Evolutionary conservation across 2,888 invertebrate genomes (phyloP).

Genomic region (Yponomeuta plumbellus): DNA sequence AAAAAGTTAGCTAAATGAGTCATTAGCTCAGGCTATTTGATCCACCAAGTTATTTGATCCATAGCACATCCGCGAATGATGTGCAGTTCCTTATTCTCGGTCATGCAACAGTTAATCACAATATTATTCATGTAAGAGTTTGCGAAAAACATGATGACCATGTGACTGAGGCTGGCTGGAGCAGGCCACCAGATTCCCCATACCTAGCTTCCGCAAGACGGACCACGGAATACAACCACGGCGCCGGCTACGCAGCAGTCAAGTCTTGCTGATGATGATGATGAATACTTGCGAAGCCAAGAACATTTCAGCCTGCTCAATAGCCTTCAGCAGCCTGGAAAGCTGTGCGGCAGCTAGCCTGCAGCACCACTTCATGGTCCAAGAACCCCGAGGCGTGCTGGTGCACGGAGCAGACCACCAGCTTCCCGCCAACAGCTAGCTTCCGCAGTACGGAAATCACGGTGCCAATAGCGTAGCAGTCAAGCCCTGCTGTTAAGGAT

Average conservation of each 20-base stretch:
- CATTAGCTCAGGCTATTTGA: too few species aligned
- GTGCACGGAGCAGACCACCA: slow-evolving; percentile 93
- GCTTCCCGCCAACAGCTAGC: slow-evolving; percentile 81
- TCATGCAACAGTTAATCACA: too few species aligned
- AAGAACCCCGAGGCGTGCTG: slow-evolving; percentile 93
- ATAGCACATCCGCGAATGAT: too few species aligned
- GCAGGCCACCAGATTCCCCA: slow-evolving; percentile 86
- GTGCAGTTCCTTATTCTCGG: too few species aligned
- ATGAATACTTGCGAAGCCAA: slow-evolving; percentile 78
- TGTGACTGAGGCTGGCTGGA: slow-evolving; percentile 94
- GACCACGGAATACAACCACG: too few species aligned
- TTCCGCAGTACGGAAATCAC: slow-evolving; percentile 83
- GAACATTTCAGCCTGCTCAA: slow-evolving; percentile 80
- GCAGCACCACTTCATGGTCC: slow-evolving; percentile 83
- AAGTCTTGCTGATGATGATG: slow-evolving; percentile 83
- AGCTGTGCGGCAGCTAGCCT: slow-evolving; percentile 86
- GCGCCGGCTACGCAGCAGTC: slow-evolving; percentile 92
- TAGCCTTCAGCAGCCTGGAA: slow-evolving; percentile 87
- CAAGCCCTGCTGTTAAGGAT: slow-evolving; percentile 85
- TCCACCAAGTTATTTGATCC: too few species aligned
- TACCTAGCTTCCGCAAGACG: slow-evolving; percentile 79
- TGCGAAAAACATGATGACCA: too few species aligned
- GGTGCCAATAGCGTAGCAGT: slow-evolving; percentile 90
- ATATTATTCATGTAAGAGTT: too few species aligned
- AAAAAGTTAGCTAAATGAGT: too few species aligned